Evolutionary conservation across 2,888 invertebrate genomes (phyloP).

Genomic region (Agriopis marginaria): DNA sequence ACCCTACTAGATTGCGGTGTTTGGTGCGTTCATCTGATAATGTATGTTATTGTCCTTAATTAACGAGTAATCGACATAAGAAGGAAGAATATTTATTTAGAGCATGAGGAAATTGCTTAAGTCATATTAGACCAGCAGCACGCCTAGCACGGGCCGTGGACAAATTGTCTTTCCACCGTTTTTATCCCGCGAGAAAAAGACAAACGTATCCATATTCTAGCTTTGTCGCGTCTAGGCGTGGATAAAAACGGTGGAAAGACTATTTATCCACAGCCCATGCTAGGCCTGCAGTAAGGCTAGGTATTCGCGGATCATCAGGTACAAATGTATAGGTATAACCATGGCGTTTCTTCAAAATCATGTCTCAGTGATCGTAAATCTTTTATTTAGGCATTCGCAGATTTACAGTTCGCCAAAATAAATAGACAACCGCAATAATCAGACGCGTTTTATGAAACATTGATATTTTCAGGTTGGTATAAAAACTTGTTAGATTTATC

Average conservation of each 20-base stretch:
- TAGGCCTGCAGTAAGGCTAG: slow-evolving; percentile 5
- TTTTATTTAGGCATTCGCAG: slow-evolving; percentile 28
- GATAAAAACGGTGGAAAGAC: too few species aligned
- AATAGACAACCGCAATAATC: slow-evolving; percentile 20
- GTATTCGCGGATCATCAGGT: slow-evolving; percentile 9
- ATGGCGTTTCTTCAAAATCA: slow-evolving; percentile 17
- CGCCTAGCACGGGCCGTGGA: too few species aligned
- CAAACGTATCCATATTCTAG: too few species aligned
- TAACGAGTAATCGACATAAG: slow-evolving; percentile 8
- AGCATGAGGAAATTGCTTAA: background rate
- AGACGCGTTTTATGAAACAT: slow-evolving; percentile 28
- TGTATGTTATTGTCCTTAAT: background rate
- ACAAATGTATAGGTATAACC: slow-evolving; percentile 26
- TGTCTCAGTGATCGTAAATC: slow-evolving; percentile 15
- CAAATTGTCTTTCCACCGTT: too few species aligned
- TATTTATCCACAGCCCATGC: too few species aligned
- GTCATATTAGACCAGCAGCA: slow-evolving; percentile 5
- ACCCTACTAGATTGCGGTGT: background rate
- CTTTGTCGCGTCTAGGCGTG: too few species aligned
- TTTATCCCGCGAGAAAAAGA: too few species aligned
- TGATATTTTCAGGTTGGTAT: slow-evolving; percentile 24
- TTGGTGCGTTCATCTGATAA: background rate
- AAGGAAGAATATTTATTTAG: slow-evolving; percentile 16
- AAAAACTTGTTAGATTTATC: slow-evolving; percentile 28
- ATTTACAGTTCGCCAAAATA: slow-evolving; percentile 31